Base-by-base conservation (phyloP, 1,140 invertebrate genomes). In the Tetramorium simillimum region DNA sequence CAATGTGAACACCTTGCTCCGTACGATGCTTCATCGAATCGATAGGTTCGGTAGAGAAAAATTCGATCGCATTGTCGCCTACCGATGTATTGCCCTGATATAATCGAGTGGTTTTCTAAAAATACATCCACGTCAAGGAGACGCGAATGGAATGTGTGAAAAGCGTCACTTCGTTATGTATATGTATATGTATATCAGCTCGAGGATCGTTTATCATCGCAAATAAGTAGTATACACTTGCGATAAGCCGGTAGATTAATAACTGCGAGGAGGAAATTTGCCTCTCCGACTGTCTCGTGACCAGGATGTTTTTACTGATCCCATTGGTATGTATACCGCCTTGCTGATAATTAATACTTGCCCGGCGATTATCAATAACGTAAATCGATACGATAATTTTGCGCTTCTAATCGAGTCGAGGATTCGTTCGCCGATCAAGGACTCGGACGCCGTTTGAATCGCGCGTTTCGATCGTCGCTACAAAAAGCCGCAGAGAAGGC, bases 211-310 rank as follows among this genome's bases (percentile, higher is more conserved):
- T 73, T 77, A n/a, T 60, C 21, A 28, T 37, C 40, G 43, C 33
- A 65, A 46, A 78, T 63, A 78, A 63, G 6, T 40, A 40, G 28
- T 43, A 46, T 63, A 72, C 56, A 3, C 16, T 65, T 77, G 56
- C 21, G 75, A 78, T 78, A 78, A 78, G 58, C 24, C 40, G 24
- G 5, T 78, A 33, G 75, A 78, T 78, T n/a, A 63, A 78, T 63
- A 46, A 63, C 18, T 7, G 4, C 24, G 24, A 46, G 18, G 24
- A 33, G 12, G 24, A 56, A 49, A n/a, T 46, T 43, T 63, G 14
- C 4, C n/a, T 76, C 4, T 63, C 21, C 9, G 7, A 65, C 49
- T 33, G 24, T 53, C 4, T 49, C 40, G 2, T 40, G 46, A 49
- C 24, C 75, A 63, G 18, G 40, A 78, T 78, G 75, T 78, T 78